Conservation (phyloP, 2,888 invertebrate genomes). For the Candidula unifasciata region DNA sequence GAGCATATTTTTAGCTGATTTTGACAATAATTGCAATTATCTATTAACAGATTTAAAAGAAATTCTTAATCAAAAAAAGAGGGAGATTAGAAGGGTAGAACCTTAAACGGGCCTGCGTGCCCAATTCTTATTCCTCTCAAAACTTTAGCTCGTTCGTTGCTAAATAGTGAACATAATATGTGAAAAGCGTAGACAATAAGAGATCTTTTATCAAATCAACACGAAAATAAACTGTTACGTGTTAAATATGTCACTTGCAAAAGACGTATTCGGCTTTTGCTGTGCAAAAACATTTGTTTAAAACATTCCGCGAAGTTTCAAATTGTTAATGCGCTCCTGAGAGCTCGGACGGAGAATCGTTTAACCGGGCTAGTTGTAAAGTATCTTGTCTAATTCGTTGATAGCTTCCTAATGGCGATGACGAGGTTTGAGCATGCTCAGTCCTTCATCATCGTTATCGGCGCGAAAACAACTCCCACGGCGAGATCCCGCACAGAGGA, state of each 20-base stretch:
- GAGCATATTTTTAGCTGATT: too few relatives aligned
- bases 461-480: constrained; percentile 35
- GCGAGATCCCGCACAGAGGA: neutral
- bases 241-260: neutral
- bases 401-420: constrained; percentile 42
- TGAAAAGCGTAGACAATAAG: too few relatives aligned
- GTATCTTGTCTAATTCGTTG: constrained; percentile 41
- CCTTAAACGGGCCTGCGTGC: too few relatives aligned
- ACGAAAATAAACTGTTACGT: neutral
- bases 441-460: constrained; percentile 15
- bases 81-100: too few relatives aligned
- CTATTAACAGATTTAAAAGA: too few relatives aligned
- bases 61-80: too few relatives aligned
- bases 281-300: too few relatives aligned
- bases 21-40: too few relatives aligned
- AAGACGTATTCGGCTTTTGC: too few relatives aligned
- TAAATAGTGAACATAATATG: too few relatives aligned
- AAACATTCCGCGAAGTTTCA: neutral
- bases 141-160: too few relatives aligned
- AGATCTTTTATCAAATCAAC: neutral
- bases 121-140: too few relatives aligned
- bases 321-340: constrained; percentile 1
- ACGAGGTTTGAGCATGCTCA: constrained; percentile 21
- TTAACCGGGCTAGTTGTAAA: constrained; percentile 28
- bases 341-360: constrained; percentile 25